phyloP scores from a whole-genome alignment of 2,888 invertebrate species.

The Gymnocheta viridis region DNA sequence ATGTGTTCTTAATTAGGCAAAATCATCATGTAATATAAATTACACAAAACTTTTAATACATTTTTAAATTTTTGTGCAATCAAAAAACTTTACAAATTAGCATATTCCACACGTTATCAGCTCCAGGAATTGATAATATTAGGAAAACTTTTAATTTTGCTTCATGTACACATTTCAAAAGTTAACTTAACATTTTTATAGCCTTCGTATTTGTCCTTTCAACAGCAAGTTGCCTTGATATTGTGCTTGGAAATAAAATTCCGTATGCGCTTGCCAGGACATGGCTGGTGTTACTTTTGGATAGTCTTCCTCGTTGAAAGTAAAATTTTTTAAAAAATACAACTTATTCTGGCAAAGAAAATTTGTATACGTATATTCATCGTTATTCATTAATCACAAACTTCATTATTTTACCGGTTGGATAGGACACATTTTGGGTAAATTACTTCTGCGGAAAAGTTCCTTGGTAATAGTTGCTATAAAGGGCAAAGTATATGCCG shows the following conservation, averaged over 20 bases:
- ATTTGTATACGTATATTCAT: no score
- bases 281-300: conserved; percentile 53
- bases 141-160: no score
- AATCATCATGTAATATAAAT: no score
- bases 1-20: no score
- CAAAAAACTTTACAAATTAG: no score
- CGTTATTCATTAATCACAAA: no score
- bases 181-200: no score
- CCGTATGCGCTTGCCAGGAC: not conserved
- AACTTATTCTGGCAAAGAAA: conserved; percentile 1
- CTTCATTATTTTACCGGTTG: conserved; percentile 52
- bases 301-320: conserved; percentile 63
- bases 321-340: conserved; percentile 70
- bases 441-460: conserved; percentile 51
- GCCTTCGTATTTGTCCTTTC: not conserved
- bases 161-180: no score
- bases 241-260: conserved; percentile 10
- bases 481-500: not conserved
- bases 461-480: not conserved
- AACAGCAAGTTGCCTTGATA: not conserved
- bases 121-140: no score
- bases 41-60: no score
- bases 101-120: no score
- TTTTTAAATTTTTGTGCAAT: no score
- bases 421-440: conserved; percentile 71